Evolutionary conservation across 2,113 vertebrate genomes (phyloP), one percentile per base, ranked within the genome.

Genomic region (Ictalurus furcatus): DNA sequence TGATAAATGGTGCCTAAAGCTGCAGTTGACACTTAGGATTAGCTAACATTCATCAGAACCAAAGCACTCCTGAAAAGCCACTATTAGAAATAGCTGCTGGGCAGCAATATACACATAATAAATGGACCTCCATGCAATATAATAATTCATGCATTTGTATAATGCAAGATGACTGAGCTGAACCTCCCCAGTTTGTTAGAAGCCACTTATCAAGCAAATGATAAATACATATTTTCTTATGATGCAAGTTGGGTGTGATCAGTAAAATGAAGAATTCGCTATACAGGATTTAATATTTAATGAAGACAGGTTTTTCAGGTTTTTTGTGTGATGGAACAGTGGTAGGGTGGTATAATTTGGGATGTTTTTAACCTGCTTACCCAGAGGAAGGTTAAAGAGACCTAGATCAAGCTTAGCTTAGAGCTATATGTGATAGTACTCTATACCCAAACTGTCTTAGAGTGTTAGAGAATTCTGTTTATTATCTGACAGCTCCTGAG

Each of bases 11-110:
- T 85, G 87, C 86, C 65, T 76, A 90, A 88, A 86, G 83, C 85
- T 83, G 85, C 84, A 85, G 89, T 88, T 89, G 92, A 91, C 91
- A 93, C 89, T 90, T 86, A 85, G 90, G 88, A 93, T 93, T 92
- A 92, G 90, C 90, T 63, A 90, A 86, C 91, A 91, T 93, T 92
- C 90, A 93, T 93, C 92, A 91, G 90, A 84, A 89, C 86, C 89
- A 84, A 83, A 87, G 73, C 74, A 90, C 90, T 88, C 88, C 87
- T 90, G 90, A 86, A 91, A 92, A 87, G 86, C 88, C 85, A 90
- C 84, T 87, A 90, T 84, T 87, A 85, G 89, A 90, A 93, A 90
- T 91, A 90, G 91, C 92, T 92, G 83, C 87, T 74, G 89, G 91
- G 91, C 89, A 91, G 83, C 86, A 91, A 92, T 90, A 90, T 86